Conservation (phyloP, 1,140 invertebrate species). For the Drosophila punjabiensis region DNA sequence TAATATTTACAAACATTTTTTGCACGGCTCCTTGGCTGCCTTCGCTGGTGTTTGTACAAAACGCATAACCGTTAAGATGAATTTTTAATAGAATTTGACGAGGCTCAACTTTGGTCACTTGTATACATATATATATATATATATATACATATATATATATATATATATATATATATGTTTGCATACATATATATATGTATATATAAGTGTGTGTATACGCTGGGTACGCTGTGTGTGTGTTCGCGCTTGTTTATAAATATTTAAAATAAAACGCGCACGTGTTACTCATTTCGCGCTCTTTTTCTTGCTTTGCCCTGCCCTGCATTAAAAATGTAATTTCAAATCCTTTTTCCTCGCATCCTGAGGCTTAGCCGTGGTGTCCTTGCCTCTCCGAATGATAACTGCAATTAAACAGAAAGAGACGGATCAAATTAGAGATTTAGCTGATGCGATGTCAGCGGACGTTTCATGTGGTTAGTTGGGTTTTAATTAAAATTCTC, state of each 20-base stretch:
- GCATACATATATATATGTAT: too few species aligned
- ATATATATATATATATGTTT: constrained; percentile 5
- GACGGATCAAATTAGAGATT: constrained; percentile 11
- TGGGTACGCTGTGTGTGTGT: constrained; percentile 13
- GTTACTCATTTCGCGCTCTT: constrained; percentile 63
- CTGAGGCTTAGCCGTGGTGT: constrained; percentile 28
- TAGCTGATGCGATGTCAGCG: constrained; percentile 9
- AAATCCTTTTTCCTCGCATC: constrained; percentile 67
- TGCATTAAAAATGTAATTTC: constrained; percentile 63
- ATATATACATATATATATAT: constrained; percentile 1
- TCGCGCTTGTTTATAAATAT: constrained; percentile 69
- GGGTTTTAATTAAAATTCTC: constrained; percentile 59
- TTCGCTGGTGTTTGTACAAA: constrained; percentile 54
- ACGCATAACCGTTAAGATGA: constrained; percentile 81
- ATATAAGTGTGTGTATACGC: constrained; percentile 10
- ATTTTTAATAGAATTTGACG: constrained; percentile 80
- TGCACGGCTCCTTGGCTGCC: constrained; percentile 32
- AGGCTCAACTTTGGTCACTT: constrained; percentile 49
- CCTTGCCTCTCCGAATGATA: constrained; percentile 19
- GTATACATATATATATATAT: constrained; percentile 4
- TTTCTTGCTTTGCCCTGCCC: constrained; percentile 23
- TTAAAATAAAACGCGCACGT: constrained; percentile 76
- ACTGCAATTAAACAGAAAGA: constrained; percentile 64
- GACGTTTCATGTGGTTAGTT: constrained; percentile 50
- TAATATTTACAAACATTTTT: constrained; percentile 81